Percentiles rank a stretch among this genome's conserved stretches.
Conservation (phyloP, 1,140 invertebrate species). For the Dreissena rostriformis region DNA sequence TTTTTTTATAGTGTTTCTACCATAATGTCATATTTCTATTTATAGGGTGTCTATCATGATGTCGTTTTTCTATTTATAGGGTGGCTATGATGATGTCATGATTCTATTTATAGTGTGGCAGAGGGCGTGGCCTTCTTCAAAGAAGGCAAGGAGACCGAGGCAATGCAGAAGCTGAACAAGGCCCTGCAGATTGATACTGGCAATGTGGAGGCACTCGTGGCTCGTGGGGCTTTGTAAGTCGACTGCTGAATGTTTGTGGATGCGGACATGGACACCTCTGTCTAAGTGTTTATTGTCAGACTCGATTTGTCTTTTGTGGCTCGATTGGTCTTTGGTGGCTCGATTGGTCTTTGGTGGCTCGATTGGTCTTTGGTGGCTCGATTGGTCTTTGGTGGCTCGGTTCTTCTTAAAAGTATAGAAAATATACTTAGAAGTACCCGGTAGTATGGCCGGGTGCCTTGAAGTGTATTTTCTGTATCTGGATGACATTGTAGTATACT, state of each 20-base stretch:
- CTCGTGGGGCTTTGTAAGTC: constrained; percentile 92
- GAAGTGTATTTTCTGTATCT: too few species aligned
- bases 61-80: constrained; percentile 82
- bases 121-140: constrained; percentile 98
- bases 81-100: too few species aligned
- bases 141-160: constrained; percentile 93
- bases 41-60: constrained; percentile 87
- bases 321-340: constrained; percentile 96
- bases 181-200: constrained; percentile 94
- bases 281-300: too few species aligned
- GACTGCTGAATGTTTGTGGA: neutral
- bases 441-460: too few species aligned
- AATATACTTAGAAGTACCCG: too few species aligned
- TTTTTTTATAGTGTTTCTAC: neutral
- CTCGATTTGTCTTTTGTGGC: too few species aligned
- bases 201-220: constrained; percentile 97
- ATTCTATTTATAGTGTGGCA: constrained; percentile 71
- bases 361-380: too few species aligned
- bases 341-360: too few species aligned
- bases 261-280: too few species aligned
- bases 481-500: too few species aligned
- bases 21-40: neutral
- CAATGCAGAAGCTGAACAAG: constrained; percentile 97
- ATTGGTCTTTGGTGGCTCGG: too few species aligned
- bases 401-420: too few species aligned